Percentiles rank a stretch among this genome's conserved stretches.
phyloP scores from a whole-genome alignment of 2,797 vertebrate species.

The Rachycentron canadum region DNA sequence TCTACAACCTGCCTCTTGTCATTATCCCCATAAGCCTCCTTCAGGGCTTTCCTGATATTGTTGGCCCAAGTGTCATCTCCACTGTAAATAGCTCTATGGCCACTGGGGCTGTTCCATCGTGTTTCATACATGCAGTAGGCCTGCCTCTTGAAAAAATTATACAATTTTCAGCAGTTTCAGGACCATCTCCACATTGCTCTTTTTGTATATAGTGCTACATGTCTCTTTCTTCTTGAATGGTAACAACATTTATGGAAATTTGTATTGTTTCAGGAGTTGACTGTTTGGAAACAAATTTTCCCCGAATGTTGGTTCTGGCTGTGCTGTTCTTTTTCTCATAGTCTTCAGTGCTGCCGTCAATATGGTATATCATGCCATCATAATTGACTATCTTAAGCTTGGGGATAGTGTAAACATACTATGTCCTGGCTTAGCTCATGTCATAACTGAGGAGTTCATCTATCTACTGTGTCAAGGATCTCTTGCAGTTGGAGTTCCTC shows the following conservation, averaged over 20 bases:
- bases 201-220: constrained; percentile 9
- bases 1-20: constrained; percentile 68
- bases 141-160: constrained; percentile 14
- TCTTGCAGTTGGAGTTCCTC: constrained; percentile 41
- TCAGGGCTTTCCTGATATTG: constrained; percentile 64
- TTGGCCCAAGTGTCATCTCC: constrained; percentile 51
- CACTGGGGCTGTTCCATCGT: constrained; percentile 46
- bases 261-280: constrained; percentile 8
- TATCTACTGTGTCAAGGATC: constrained; percentile 36
- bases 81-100: constrained; percentile 60
- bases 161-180: constrained; percentile 22
- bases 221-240: constrained; percentile 11
- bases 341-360: constrained; percentile 17
- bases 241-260: constrained; percentile 11
- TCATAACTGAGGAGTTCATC: constrained; percentile 47
- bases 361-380: constrained; percentile 45
- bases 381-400: constrained; percentile 37
- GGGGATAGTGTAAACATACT: constrained; percentile 38
- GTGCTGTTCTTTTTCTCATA: constrained; percentile 26
- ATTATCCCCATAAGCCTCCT: constrained; percentile 69
- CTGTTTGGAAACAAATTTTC: constrained; percentile 33
- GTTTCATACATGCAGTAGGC: constrained; percentile 38
- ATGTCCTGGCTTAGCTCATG: constrained; percentile 37
- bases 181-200: constrained; percentile 21
- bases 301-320: constrained; percentile 24